phyloP scores from a whole-genome alignment of 2,113 vertebrate genomes.

The Aspiorhynchus laticeps region DNA sequence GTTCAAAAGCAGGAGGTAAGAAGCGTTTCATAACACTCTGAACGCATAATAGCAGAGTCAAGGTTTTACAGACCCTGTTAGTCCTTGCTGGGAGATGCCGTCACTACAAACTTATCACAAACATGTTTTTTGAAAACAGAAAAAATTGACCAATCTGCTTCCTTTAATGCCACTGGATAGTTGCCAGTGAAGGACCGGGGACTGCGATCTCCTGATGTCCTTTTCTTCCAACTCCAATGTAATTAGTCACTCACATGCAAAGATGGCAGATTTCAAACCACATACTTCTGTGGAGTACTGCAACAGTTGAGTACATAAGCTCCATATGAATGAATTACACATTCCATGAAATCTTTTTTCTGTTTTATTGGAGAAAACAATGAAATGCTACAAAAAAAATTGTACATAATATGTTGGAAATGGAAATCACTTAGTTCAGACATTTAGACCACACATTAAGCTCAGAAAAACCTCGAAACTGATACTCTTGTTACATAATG shows the following conservation, averaged over 20 bases:
- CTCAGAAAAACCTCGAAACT: neutral
- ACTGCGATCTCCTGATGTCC: neutral
- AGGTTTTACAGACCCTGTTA: neutral
- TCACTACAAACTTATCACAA: neutral
- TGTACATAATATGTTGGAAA: neutral
- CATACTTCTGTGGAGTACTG: neutral
- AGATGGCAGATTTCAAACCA: neutral
- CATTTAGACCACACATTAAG: neutral
- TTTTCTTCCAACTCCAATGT: neutral
- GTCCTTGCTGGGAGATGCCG: neutral
- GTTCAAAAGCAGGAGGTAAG: neutral
- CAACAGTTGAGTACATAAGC: neutral
- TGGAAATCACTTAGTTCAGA: neutral
- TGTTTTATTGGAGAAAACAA: slow-evolving; percentile 13
- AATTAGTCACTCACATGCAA: neutral
- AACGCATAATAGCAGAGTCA: neutral
- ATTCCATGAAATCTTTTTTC: neutral
- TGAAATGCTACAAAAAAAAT: neutral
- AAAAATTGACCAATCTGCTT: neutral
- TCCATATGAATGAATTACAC: neutral
- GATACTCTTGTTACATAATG: slow-evolving; percentile 13
- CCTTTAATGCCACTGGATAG: neutral
- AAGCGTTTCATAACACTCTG: neutral
- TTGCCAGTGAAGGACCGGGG: neutral
- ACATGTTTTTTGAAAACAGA: neutral